Evolutionary conservation across 2,113 vertebrate species (phyloP).

Genomic region (Caracal caracal): DNA sequence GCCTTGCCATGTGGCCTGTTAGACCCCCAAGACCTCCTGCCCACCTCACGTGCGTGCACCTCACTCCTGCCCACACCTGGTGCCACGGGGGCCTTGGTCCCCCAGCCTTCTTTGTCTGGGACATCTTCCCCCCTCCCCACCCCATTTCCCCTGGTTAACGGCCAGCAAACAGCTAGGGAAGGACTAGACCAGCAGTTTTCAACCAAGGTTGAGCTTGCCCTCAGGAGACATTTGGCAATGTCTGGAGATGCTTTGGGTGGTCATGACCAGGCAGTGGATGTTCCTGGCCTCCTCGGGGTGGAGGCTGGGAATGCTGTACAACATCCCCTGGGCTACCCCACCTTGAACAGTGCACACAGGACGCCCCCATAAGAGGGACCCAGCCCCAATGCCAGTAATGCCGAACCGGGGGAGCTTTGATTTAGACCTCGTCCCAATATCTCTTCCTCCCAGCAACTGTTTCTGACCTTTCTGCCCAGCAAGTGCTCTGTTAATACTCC

Average conservation of each 20-base stretch:
- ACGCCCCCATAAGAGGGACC: not conserved
- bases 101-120: not conserved
- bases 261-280: too few relatives aligned
- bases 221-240: not conserved
- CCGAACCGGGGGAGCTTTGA: too few relatives aligned
- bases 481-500: accelerated
- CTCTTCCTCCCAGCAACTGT: not conserved
- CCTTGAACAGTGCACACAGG: too few relatives aligned
- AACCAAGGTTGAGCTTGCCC: accelerated
- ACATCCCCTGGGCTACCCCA: too few relatives aligned
- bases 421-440: not conserved
- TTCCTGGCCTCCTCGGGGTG: not conserved
- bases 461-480: too few relatives aligned
- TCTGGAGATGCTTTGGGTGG: not conserved
- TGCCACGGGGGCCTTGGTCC: not conserved
- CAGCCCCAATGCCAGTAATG: accelerated
- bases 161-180: not conserved
- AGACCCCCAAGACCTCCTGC: too few relatives aligned
- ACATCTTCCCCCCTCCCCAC: accelerated
- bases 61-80: not conserved
- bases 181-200: not conserved
- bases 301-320: accelerated
- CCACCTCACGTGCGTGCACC: not conserved
- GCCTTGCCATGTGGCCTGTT: accelerated
- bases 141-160: not conserved